Conservation (phyloP, 2,113 vertebrate species). For the Hiodon tergisus region DNA sequence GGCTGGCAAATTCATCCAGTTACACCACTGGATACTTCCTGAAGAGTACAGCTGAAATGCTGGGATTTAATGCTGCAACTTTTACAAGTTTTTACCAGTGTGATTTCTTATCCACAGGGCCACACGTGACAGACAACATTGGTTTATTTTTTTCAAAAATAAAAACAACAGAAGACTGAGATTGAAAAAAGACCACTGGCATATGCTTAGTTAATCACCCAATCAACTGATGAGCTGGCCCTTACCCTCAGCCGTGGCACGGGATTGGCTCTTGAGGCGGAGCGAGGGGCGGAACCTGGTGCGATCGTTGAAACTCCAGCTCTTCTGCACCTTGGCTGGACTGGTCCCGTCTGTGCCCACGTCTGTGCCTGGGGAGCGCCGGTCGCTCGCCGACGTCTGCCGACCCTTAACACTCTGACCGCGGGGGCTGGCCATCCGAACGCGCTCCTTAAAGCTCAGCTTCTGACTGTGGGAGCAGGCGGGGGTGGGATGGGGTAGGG, state of each 20-base stretch:
- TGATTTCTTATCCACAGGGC: too few species aligned
- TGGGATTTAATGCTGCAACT: too few species aligned
- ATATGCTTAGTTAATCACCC: neutral
- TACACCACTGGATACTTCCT: too few species aligned
- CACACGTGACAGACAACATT: too few species aligned
- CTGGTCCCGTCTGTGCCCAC: conserved; percentile 69
- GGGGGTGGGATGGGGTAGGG: neutral
- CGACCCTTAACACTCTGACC: conserved; percentile 92
- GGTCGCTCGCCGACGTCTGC: conserved; percentile 82
- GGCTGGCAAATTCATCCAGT: too few species aligned
- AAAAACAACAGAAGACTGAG: too few species aligned
- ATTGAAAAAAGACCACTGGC: too few species aligned
- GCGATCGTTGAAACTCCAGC: conserved; percentile 98
- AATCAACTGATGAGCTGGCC: neutral
- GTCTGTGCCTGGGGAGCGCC: conserved; percentile 85
- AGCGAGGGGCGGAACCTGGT: conserved; percentile 91
- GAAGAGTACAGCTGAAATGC: too few species aligned
- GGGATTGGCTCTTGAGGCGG: conserved; percentile 89
- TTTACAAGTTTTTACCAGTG: too few species aligned
- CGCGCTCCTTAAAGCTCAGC: conserved; percentile 94
- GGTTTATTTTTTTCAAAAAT: too few species aligned
- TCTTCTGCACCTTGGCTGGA: conserved; percentile 96
- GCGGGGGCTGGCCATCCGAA: conserved; percentile 93
- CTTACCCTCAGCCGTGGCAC: conserved; percentile 79
- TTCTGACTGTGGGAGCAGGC: conserved; percentile 79